Evolutionary conservation across 2,797 vertebrate species (phyloP), one percentile per base, ranked within the genome.

Genomic region (Hephaestus fuliginosus): DNA sequence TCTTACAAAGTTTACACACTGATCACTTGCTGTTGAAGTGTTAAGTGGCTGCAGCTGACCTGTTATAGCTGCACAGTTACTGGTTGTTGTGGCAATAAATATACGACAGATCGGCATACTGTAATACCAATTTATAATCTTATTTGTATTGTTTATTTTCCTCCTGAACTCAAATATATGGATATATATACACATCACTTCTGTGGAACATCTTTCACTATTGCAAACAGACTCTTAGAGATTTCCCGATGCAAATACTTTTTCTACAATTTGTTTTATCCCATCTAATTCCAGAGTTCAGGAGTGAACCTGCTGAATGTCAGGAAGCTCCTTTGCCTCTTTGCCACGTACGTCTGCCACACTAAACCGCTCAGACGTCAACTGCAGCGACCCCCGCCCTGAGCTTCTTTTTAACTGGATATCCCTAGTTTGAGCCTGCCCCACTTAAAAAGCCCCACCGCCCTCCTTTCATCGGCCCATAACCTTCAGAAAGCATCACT

Each of bases 381-480:
- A 39, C 67, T 48, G 74, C 64, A 6, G 7, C 44, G 70, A 81
- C 76, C 84, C 53, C 22, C 11, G 51, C 10, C 53, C 76, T 67
- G 0, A 64, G 22, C 74, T 20, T 17, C 49, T 46, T 83, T 80
- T 84, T 58, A 86, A 87, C 70, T 53, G 44, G 52, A 81, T 51
- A 67, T 33, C 44, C n/a, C 44, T 10, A 20, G 46, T 82, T 15
- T 56, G 11, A n/a, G 71, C 15, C 61, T n/a, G 52, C 14, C 25
- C 51, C 28, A 55, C 63, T 70, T 25, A 25, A 18, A 74, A 82
- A 5, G 44, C 25, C 9, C 28, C 7, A 4, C 1, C 44, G 33
- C 28, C 62, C 22, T 36, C 65, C 51, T 72, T 65, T 67, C 58
- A 65, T 10, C 30, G 17, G 28, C 25, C 33, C 15, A 5, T 6